Conservation (phyloP, 2,888 invertebrate species). For the Nesidiocoris tenuis region DNA sequence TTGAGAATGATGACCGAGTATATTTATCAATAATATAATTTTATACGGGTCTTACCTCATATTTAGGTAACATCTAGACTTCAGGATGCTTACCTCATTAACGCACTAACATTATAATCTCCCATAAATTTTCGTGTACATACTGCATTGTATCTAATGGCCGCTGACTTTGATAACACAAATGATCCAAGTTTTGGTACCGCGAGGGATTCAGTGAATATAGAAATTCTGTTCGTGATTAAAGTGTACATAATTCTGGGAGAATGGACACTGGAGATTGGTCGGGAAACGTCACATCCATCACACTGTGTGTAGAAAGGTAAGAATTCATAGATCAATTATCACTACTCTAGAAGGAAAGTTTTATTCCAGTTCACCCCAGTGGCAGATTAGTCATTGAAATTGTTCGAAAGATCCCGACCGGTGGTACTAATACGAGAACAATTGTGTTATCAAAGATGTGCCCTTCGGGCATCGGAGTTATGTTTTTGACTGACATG, state of each 20-base stretch:
- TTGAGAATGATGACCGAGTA: too few species aligned
- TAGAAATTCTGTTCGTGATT: conserved; percentile 20
- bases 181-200: conserved; percentile 36
- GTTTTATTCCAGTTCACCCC: conserved; percentile 37
- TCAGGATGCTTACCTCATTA: too few species aligned
- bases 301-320: conserved; percentile 32
- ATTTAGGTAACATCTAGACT: too few species aligned
- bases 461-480: background rate
- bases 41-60: too few species aligned
- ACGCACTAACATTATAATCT: background rate
- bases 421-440: conserved; percentile 1
- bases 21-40: too few species aligned
- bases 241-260: conserved; percentile 38
- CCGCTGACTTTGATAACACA: conserved; percentile 41
- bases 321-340: conserved; percentile 7
- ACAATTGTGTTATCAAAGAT: conserved; percentile 40
- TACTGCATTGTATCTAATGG: background rate
- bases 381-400: too few species aligned
- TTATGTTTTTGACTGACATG: conserved; percentile 13
- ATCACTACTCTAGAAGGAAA: background rate
- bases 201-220: conserved; percentile 28
- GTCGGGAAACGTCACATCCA: conserved; percentile 26
- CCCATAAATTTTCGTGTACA: conserved; percentile 1
- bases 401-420: background rate
- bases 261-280: conserved; percentile 30